Evolutionary conservation across 2,797 vertebrate genomes (phyloP).

Genomic region (Lepus oiostolus): DNA sequence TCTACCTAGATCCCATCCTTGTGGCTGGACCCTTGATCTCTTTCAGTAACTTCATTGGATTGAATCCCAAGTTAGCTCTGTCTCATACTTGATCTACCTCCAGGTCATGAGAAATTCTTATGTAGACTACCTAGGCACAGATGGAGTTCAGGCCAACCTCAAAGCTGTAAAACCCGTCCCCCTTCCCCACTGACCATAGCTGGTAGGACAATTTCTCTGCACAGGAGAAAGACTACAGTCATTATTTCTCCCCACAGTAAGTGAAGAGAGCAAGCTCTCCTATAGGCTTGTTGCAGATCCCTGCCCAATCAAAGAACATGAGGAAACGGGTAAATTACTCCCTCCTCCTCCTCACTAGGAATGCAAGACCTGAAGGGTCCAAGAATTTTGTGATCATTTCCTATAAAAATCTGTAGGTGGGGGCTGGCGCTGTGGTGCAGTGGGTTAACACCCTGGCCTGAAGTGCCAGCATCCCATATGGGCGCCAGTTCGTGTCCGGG

Average conservation of each 20-base stretch:
- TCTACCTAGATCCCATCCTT: neutral
- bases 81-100: neutral
- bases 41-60: neutral
- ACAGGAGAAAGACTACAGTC: neutral
- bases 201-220: neutral
- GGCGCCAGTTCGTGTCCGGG: too few species aligned
- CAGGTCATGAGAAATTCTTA: neutral
- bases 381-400: conserved; percentile 25
- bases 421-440: too few species aligned
- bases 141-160: neutral
- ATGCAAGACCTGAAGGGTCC: neutral
- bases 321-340: neutral
- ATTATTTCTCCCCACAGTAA: neutral
- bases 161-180: neutral
- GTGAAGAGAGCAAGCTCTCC: neutral
- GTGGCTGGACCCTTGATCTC: neutral
- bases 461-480: too few species aligned
- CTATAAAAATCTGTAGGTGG: neutral
- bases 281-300: neutral
- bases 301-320: neutral
- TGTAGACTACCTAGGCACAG: neutral
- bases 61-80: neutral
- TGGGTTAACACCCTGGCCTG: too few species aligned
- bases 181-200: neutral
- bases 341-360: neutral